Percentiles rank a stretch among this genome's conserved stretches.
Evolutionary conservation across 2,797 vertebrate genomes (phyloP).

Genomic region (Rachycentron canadum): DNA sequence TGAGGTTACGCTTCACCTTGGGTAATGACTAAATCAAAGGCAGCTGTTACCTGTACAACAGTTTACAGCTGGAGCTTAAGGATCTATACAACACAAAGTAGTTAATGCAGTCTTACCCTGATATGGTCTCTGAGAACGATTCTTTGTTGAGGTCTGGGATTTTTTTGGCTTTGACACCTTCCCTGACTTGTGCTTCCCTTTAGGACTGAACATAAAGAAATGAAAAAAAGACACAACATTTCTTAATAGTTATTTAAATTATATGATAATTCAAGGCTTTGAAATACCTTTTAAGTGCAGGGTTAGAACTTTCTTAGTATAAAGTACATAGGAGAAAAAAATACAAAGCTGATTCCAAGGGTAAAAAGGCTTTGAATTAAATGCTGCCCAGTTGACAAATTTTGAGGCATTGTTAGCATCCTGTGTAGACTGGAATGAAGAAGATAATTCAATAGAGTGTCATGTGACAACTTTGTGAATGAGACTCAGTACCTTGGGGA

Average conservation of each 20-base stretch:
- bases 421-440: neutral
- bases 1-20: neutral
- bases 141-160: conserved; percentile 87
- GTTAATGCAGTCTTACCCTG: conserved; percentile 84
- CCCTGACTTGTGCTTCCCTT: conserved; percentile 92
- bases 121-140: conserved; percentile 87
- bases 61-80: neutral
- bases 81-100: neutral
- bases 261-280: neutral
- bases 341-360: neutral
- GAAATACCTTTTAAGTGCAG: neutral
- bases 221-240: conserved; percentile 1
- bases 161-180: conserved; percentile 89
- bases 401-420: neutral
- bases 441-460: neutral
- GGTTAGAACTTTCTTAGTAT: neutral
- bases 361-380: neutral
- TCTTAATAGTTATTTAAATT: neutral
- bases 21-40: neutral
- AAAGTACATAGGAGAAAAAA: neutral
- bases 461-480: conserved; percentile 2
- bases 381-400: neutral
- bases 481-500: conserved; percentile 85
- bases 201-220: conserved; percentile 83
- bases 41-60: neutral